Base-by-base conservation (phyloP, 2,113 vertebrate genomes). In the Mungos mungo region DNA sequence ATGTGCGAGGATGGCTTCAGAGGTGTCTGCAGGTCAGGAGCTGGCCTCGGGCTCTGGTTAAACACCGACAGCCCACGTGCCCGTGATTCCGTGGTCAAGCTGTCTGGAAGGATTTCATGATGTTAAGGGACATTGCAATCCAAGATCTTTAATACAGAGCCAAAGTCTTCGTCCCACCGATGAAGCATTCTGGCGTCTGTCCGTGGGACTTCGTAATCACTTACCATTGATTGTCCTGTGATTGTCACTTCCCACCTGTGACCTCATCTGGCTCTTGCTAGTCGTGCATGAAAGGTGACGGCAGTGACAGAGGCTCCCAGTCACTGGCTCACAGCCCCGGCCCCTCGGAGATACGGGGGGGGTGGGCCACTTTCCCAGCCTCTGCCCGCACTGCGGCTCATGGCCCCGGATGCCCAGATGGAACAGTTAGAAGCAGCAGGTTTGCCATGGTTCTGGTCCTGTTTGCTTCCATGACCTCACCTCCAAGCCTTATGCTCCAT, bases 401-500 rank as follows among this genome's bases (percentile, higher is more conserved):
- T 1, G 18, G 63, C 2, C 1, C 21, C 16, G 2, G 65, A 38
- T 31, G 3, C 47, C 23, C 0, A 9, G n/a, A 15, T 54, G 3
- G 3, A 19, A 0, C 0, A 0, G 10, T 38, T 13, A 13, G 33
- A 47, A 80, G 71, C 0, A 1, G 0, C 3, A 12, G 3, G 1
- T 12, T 7, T 21, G 57, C 3, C 2, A 0, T 29, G 4, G 71
- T 18, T 19, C 45, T n/a, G 14, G 71, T 41, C 60, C 38, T 16
- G 1, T 68, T 7, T 45, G 57, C n/a, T n/a, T 25, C 14, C 0
- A 0, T 0, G 14, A 2, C 0, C 29, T 57, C 13, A 21, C 21
- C 14, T 4, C 18, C 45, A 33, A 7, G 11, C 25, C 18, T 23
- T 11, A 11, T 29, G 35, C 4, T 19, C n/a, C 15, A 0, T 31